These are phyloP conservation scores for Cerceris ruficornis DNA, from an alignment of 2,888 invertebrate species.

Conservation along the genomic window DNA sequence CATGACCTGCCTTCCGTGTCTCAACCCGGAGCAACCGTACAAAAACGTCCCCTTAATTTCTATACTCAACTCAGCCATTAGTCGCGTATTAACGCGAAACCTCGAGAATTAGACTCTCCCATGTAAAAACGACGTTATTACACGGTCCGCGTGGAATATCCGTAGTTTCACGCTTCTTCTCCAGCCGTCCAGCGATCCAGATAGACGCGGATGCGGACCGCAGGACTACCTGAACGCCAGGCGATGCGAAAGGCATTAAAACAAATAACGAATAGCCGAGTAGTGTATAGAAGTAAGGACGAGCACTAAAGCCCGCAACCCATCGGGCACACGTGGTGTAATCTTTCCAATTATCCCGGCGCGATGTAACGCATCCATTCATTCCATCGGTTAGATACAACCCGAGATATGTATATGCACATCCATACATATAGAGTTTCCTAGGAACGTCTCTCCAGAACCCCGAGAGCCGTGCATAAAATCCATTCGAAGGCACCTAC, in stretches of 20 bases:
- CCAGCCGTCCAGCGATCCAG: not conserved
- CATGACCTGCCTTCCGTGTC: too few relatives aligned
- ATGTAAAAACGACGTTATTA: not conserved
- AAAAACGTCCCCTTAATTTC: too few relatives aligned
- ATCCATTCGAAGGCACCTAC: slow-evolving; percentile 23
- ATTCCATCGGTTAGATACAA: slow-evolving; percentile 50
- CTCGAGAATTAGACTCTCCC: too few relatives aligned
- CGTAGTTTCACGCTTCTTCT: slow-evolving; percentile 15
- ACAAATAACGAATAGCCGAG: slow-evolving; percentile 31
- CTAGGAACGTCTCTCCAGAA: slow-evolving; percentile 30
- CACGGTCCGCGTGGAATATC: too few relatives aligned
- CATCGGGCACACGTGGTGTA: slow-evolving; percentile 44
- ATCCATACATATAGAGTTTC: not conserved
- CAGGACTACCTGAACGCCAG: slow-evolving; percentile 26
- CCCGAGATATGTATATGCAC: slow-evolving; percentile 40
- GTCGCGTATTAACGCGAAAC: too few relatives aligned
- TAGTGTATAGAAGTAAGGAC: slow-evolving; percentile 18
- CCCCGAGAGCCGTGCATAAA: slow-evolving; percentile 29
- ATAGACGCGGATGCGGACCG: slow-evolving; percentile 14
- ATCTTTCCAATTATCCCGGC: slow-evolving; percentile 67
- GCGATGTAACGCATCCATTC: slow-evolving; percentile 55
- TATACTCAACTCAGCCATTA: too few relatives aligned
- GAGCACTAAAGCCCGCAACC: slow-evolving; percentile 54
- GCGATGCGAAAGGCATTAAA: slow-evolving; percentile 36
- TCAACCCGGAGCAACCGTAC: too few relatives aligned